A percentile compares a stretch with the other conserved stretches of the same genome.
phyloP scores from a whole-genome alignment of 1,140 invertebrate genomes.

The Musca domestica region DNA sequence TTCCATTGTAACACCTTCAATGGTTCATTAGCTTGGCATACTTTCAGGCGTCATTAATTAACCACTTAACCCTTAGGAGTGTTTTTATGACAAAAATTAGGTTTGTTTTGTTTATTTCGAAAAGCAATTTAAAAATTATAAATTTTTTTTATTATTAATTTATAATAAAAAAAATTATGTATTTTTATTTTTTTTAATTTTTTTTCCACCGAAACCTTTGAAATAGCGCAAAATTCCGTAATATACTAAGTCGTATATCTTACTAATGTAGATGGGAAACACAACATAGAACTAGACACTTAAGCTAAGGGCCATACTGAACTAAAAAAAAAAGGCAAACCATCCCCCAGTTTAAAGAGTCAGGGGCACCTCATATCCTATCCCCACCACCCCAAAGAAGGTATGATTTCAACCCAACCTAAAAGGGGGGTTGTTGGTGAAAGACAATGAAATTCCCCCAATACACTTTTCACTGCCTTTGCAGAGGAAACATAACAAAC shows the following conservation, averaged over 20 bases:
- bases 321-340: not conserved
- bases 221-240: constrained; percentile 25
- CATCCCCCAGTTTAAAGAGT: not conserved
- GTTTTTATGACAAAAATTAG: too few relatives aligned
- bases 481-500: too few relatives aligned
- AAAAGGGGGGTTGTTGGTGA: too few relatives aligned
- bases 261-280: not conserved
- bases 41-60: too few relatives aligned
- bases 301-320: not conserved
- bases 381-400: not conserved
- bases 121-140: too few relatives aligned
- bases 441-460: too few relatives aligned
- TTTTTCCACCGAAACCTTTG: constrained; percentile 19
- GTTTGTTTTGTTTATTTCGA: too few relatives aligned
- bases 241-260: constrained; percentile 14
- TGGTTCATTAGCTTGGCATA: too few relatives aligned
- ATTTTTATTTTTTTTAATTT: not conserved
- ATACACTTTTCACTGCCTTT: too few relatives aligned
- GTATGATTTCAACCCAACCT: not conserved
- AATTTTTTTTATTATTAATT: too few relatives aligned
- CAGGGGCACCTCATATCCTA: not conserved
- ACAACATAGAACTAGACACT: not conserved
- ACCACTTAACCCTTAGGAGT: too few relatives aligned
- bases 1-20: too few relatives aligned
- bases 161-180: not conserved